Conservation (phyloP, 2,888 invertebrate species). For the Rhorus exstirpatorius region DNA sequence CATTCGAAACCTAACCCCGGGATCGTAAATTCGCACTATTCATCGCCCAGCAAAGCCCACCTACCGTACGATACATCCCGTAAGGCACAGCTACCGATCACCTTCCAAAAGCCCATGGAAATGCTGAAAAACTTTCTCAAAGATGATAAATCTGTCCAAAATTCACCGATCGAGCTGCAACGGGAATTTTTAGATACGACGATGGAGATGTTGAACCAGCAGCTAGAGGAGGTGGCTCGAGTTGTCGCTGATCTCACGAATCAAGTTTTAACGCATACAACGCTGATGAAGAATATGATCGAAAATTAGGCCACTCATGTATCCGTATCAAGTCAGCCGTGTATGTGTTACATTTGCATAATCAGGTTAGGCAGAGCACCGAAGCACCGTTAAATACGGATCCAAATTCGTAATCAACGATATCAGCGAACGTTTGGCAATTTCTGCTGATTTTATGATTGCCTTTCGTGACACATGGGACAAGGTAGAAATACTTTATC, state of each 20-base stretch:
- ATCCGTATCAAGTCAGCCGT: background rate
- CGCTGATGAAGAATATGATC: background rate
- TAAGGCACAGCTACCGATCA: background rate
- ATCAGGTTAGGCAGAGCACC: background rate
- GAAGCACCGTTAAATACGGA: background rate
- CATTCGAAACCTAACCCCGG: background rate
- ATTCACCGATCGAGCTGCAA: background rate
- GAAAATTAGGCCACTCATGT: background rate
- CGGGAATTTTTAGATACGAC: background rate
- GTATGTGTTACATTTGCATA: background rate
- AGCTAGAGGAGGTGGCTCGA: background rate
- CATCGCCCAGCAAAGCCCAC: background rate
- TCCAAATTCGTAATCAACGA: too few species aligned
- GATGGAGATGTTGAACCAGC: background rate
- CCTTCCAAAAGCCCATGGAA: background rate
- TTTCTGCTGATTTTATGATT: too few species aligned
- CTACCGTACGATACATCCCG: background rate
- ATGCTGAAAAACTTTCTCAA: background rate
- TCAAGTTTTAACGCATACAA: background rate
- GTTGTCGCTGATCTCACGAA: background rate
- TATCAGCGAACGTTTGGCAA: too few species aligned
- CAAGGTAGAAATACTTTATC: too few species aligned
- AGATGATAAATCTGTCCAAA: background rate
- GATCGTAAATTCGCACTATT: background rate
- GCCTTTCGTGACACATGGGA: too few species aligned